Evolutionary conservation across 2,797 vertebrate species (phyloP).

Genomic region (Alfaro cultratus): DNA sequence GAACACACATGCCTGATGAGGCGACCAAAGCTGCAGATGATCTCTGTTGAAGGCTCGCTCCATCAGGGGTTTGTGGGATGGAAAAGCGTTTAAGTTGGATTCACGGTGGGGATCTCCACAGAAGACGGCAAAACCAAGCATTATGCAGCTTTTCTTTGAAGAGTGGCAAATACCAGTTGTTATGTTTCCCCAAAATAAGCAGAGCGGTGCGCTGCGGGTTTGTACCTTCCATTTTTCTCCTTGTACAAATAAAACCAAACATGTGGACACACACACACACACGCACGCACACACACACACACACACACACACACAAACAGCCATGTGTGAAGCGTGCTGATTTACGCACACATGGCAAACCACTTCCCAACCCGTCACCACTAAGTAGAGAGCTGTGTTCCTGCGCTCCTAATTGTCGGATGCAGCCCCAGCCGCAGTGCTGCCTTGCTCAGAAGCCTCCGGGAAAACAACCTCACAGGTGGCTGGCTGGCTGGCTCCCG

Average conservation of each 20-base stretch:
- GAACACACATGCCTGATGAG: slow-evolving; percentile 43
- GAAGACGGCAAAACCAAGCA: slow-evolving; percentile 71
- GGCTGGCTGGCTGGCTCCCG: slow-evolving; percentile 71
- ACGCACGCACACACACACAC: slow-evolving; percentile 45
- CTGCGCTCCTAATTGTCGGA: slow-evolving; percentile 68
- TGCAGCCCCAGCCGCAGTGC: slow-evolving; percentile 49
- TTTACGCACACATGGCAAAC: slow-evolving; percentile 61
- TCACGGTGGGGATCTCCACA: slow-evolving; percentile 76
- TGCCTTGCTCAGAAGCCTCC: slow-evolving; percentile 70
- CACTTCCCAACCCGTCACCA: slow-evolving; percentile 74
- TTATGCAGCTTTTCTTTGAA: slow-evolving; percentile 76
- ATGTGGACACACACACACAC: slow-evolving; percentile 58
- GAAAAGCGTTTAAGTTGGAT: slow-evolving; percentile 78
- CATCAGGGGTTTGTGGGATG: slow-evolving; percentile 72
- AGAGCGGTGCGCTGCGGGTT: slow-evolving; percentile 62
- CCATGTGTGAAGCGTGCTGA: no score
- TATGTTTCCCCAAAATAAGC: slow-evolving; percentile 77
- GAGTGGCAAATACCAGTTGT: slow-evolving; percentile 80
- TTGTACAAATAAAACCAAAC: slow-evolving; percentile 80
- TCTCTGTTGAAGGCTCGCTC: slow-evolving; percentile 72
- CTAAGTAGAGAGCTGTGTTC: slow-evolving; percentile 72
- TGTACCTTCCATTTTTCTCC: slow-evolving; percentile 74
- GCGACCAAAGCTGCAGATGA: slow-evolving; percentile 58
- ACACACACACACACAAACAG: slow-evolving; percentile 18
- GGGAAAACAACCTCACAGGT: slow-evolving; percentile 73